phyloP scores from a whole-genome alignment of 2,113 vertebrate species.

The Pelusios castaneus region DNA sequence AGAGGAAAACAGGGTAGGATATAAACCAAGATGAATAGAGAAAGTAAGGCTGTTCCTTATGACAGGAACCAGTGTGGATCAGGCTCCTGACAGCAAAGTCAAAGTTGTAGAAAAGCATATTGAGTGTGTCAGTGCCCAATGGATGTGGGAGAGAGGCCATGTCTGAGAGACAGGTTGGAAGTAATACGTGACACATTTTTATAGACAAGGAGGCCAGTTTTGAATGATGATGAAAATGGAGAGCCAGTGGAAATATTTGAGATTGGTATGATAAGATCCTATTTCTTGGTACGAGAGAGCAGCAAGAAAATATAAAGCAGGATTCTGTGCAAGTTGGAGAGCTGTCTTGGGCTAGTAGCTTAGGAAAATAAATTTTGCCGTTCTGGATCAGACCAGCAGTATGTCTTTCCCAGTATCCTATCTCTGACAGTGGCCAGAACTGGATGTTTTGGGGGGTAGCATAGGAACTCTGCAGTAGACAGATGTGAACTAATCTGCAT shows the following conservation, averaged over 20 bases:
- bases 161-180: background rate
- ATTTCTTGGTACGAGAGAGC: background rate
- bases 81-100: background rate
- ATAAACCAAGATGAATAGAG: background rate
- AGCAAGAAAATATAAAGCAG: background rate
- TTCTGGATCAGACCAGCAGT: background rate
- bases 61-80: background rate
- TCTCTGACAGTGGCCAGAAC: background rate
- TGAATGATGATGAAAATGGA: background rate
- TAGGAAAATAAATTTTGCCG: background rate
- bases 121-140: background rate
- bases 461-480: background rate
- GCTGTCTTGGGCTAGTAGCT: accelerated
- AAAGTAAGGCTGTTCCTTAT: background rate
- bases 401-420: accelerated
- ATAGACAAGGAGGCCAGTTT: background rate
- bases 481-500: background rate
- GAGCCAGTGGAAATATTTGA: background rate
- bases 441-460: background rate
- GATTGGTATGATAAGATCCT: background rate
- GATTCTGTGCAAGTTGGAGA: background rate
- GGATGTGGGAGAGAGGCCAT: background rate
- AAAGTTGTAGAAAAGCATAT: background rate
- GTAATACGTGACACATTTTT: background rate
- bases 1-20: background rate